Conservation (phyloP, 2,888 invertebrate genomes). For the Cataglyphis rosenhaueri region DNA sequence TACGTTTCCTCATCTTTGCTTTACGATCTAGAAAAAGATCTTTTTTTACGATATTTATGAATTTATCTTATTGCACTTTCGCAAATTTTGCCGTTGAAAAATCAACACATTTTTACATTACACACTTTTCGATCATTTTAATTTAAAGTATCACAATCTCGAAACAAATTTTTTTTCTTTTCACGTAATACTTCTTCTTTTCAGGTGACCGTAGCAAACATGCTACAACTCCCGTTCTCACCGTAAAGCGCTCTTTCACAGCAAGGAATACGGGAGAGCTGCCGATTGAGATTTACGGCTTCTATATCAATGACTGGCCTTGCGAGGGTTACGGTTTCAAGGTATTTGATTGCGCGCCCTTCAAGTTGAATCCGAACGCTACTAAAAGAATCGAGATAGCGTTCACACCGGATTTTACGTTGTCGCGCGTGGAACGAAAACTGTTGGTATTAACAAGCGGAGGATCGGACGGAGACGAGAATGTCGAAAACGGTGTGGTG, state of each 20-base stretch:
- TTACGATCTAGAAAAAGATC: not conserved
- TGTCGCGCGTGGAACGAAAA: constrained; percentile 90
- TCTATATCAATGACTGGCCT: constrained; percentile 88
- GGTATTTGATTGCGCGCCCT: constrained; percentile 91
- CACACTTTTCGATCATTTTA: not conserved
- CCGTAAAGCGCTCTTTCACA: constrained; percentile 92
- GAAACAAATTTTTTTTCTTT: not conserved
- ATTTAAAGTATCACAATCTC: not conserved
- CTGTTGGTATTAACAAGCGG: constrained; percentile 89
- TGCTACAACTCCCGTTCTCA: constrained; percentile 88
- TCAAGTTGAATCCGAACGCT: constrained; percentile 90
- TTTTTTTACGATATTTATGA: not conserved
- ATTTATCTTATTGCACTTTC: not conserved
- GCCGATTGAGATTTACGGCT: constrained; percentile 91
- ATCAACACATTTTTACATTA: not conserved
- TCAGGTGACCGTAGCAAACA: constrained; percentile 75
- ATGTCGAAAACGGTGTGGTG: constrained; percentile 76
- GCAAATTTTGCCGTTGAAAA: not conserved
- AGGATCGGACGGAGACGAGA: constrained; percentile 73
- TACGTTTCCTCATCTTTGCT: constrained; percentile 66
- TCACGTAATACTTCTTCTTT: not conserved
- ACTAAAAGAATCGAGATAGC: constrained; percentile 93
- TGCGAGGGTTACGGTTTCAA: constrained; percentile 94
- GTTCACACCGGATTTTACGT: constrained; percentile 95
- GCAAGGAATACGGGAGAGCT: constrained; percentile 96